Percentiles rank a stretch among this genome's conserved stretches.
phyloP scores from a whole-genome alignment of 2,113 vertebrate genomes.

The Cynoglossus semilaevis region DNA sequence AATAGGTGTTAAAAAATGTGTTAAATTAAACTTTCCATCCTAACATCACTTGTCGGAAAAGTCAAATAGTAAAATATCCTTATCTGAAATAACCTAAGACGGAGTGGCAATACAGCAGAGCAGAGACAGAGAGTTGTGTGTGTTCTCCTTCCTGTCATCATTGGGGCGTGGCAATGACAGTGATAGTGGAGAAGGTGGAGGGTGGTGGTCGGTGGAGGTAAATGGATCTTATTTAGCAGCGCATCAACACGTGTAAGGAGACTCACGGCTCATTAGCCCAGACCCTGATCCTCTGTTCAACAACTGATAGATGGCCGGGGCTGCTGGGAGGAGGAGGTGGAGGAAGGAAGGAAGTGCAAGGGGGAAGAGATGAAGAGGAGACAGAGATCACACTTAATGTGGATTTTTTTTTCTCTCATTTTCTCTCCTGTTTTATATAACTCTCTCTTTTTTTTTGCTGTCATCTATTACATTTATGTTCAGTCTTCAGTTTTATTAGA shows the following conservation, averaged over 20 bases:
- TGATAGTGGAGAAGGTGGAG: too few species aligned
- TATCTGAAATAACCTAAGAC: too few species aligned
- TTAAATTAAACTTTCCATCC: too few species aligned
- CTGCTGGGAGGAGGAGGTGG: slow-evolving; percentile 43
- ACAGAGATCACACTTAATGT: slow-evolving; percentile 25
- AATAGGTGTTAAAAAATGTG: too few species aligned
- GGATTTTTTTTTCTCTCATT: background rate
- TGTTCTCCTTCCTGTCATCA: slow-evolving; percentile 33
- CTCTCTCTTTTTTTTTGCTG: background rate
- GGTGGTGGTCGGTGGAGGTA: slow-evolving; percentile 59
- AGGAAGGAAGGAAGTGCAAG: slow-evolving; percentile 18
- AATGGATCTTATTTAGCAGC: slow-evolving; percentile 82
- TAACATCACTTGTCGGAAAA: too few species aligned
- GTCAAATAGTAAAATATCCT: too few species aligned
- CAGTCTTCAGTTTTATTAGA: background rate
- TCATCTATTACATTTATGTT: background rate
- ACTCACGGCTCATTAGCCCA: slow-evolving; percentile 78
- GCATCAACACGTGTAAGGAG: slow-evolving; percentile 80
- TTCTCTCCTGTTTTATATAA: slow-evolving; percentile 5
- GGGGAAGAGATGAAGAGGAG: slow-evolving; percentile 21
- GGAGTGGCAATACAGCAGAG: background rate
- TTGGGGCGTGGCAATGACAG: slow-evolving; percentile 36
- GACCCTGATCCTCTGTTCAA: slow-evolving; percentile 63
- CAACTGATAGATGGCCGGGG: slow-evolving; percentile 73
- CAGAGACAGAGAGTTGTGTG: background rate